Conservation (phyloP, 2,113 vertebrate species). For the Eublepharis macularius region DNA sequence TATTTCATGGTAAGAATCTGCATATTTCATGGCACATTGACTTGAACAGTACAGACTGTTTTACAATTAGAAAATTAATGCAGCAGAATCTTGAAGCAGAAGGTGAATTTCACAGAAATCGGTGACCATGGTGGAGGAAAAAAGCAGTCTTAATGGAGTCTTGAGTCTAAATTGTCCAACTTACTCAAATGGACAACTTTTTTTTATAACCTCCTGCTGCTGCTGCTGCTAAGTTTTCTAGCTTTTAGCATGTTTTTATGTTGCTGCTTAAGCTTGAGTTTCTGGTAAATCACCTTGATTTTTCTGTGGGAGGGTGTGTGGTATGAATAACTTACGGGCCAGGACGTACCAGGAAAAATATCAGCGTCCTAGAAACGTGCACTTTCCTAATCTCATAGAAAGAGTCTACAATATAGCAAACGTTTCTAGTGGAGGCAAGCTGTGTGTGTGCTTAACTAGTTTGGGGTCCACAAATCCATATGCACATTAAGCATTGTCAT, state of each 20-base stretch:
- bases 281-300: too few relatives aligned
- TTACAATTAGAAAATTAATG: slow-evolving; percentile 24
- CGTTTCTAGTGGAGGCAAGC: not conserved
- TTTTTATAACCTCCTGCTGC: too few relatives aligned
- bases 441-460: not conserved
- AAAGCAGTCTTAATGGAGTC: not conserved
- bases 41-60: slow-evolving; percentile 9
- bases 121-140: not conserved
- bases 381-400: not conserved
- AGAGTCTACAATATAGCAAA: too few relatives aligned
- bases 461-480: too few relatives aligned
- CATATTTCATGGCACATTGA: slow-evolving; percentile 38
- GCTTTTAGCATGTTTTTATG: too few relatives aligned
- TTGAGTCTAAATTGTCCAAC: not conserved
- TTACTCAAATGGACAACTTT: not conserved
- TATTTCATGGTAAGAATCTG: slow-evolving; percentile 38
- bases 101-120: slow-evolving; percentile 28
- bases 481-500: too few relatives aligned
- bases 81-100: not conserved
- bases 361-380: too few relatives aligned
- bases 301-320: too few relatives aligned
- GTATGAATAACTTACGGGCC: too few relatives aligned
- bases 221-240: too few relatives aligned
- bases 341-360: not conserved
- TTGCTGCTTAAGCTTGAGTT: too few relatives aligned